phyloP scores from a whole-genome alignment of 2,797 vertebrate species.

The Chelidonichthys spinosus region DNA sequence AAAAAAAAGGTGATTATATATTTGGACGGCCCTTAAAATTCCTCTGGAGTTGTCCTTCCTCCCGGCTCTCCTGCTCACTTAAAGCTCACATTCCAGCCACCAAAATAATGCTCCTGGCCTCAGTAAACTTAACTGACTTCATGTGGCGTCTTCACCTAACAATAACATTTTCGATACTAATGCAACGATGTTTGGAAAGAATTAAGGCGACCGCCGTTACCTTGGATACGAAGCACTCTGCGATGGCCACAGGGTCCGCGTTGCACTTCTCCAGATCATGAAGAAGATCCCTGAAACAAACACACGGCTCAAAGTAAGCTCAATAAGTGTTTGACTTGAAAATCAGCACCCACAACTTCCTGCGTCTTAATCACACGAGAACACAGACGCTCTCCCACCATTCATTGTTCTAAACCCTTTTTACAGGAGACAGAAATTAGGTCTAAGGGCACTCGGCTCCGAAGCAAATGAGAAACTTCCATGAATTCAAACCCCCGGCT shows the following conservation, averaged over 20 bases:
- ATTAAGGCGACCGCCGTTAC: conserved; percentile 78
- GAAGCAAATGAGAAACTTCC: conserved; percentile 73
- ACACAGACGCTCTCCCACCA: conserved; percentile 23
- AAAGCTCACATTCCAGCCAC: conserved; percentile 31
- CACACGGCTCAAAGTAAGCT: conserved; percentile 7
- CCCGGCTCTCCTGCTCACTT: conserved; percentile 24
- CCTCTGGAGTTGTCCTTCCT: conserved; percentile 36
- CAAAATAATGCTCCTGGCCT: conserved; percentile 11
- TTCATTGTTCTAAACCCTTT: conserved; percentile 53
- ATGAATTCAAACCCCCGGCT: conserved; percentile 70
- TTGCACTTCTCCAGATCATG: conserved; percentile 96
- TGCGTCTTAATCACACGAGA: neutral
- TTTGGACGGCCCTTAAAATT: conserved; percentile 63
- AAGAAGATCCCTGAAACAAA: conserved; percentile 89
- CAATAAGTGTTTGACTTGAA: conserved; percentile 11
- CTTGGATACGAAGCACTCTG: conserved; percentile 98
- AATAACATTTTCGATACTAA: neutral
- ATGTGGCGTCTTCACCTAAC: neutral
- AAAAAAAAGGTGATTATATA: conserved; percentile 51
- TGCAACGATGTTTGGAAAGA: neutral
- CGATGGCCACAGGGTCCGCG: conserved; percentile 95
- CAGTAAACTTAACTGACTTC: neutral
- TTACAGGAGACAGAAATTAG: conserved; percentile 40
- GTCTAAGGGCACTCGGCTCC: conserved; percentile 37
- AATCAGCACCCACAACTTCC: neutral